phyloP scores from a whole-genome alignment of 2,113 vertebrate species.

The Dromaius novaehollandiae region DNA sequence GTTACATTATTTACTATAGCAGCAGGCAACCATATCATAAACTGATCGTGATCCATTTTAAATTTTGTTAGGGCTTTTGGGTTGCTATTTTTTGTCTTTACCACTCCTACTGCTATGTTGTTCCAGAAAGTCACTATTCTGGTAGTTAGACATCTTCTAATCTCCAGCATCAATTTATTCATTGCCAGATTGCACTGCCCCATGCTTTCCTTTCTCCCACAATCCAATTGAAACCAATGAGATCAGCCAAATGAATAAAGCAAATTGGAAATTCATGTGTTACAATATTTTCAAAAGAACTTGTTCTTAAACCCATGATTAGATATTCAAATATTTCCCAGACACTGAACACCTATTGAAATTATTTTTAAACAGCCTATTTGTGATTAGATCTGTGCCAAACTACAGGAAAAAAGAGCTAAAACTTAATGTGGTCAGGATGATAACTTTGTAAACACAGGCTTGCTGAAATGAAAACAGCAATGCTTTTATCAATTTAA shows the following conservation, averaged over 20 bases:
- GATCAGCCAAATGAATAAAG: neutral
- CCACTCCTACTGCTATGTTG: neutral
- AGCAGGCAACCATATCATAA: neutral
- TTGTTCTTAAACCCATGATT: neutral
- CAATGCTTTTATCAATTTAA: neutral
- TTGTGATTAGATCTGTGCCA: neutral
- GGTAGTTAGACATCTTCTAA: neutral
- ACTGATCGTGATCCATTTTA: neutral
- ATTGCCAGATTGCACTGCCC: neutral
- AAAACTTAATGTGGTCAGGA: neutral
- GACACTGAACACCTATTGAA: neutral
- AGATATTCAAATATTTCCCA: neutral
- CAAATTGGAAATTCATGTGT: neutral
- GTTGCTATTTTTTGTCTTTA: neutral
- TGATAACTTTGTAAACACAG: neutral
- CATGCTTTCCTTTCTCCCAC: neutral
- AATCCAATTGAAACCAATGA: neutral
- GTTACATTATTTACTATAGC: neutral
- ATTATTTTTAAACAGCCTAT: neutral
- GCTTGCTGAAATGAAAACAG: neutral
- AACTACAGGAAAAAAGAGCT: conserved; percentile 6
- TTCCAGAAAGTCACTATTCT: neutral
- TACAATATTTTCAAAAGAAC: neutral
- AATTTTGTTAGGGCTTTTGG: neutral
- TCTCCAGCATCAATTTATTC: neutral